Evolutionary conservation across 2,888 invertebrate species (phyloP), one percentile per base, ranked within the genome.

Genomic region (Acrobasis suavella): DNA sequence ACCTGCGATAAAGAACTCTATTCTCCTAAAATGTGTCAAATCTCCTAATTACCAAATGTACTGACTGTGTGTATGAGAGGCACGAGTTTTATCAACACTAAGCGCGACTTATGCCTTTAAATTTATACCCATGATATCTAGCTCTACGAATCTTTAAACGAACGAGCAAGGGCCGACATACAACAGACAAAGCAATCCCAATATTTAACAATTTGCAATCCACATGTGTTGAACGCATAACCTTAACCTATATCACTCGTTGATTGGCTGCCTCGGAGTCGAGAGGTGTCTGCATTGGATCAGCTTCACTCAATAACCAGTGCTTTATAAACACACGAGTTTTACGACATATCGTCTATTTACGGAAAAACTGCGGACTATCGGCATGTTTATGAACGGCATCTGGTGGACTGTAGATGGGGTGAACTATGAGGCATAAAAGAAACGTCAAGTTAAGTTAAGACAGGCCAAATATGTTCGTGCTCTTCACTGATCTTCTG

Each of bases 281-380:
- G n/a, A n/a, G 14, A 12, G 22, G 10, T 12, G 59, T 49, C 59
- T 60, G 59, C 39, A 38, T 38, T 16, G 9, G 50, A 50, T 60
- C 50, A 60, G 17, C 39, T 38, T 50, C 59, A 17, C 59, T 50
- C 58, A 58, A 58, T 58, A 60, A 60, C n/a, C 54, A 38, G 54
- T n/a, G 15, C 50, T 50, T 50, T 50, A 16, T 60, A 60, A 60
- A 60, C 59, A 60, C 9, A 51, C 9, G 16, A 1, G 38, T 50
- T 60, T 60, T 60, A 60, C 59, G 59, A 60, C 59, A 50, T n/a
- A n/a, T 50, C 39, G 50, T 16, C 59, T 60, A 60, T 50, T 60
- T 60, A 60, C 59, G 59, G 59, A 50, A 60, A 50, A 50, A 51
- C 46, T 49, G 59, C 32, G 9, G 22, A 59, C 32, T 17, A 16